Evolutionary conservation across 2,797 vertebrate species (phyloP).

Genomic region (Hippocampus kuda): DNA sequence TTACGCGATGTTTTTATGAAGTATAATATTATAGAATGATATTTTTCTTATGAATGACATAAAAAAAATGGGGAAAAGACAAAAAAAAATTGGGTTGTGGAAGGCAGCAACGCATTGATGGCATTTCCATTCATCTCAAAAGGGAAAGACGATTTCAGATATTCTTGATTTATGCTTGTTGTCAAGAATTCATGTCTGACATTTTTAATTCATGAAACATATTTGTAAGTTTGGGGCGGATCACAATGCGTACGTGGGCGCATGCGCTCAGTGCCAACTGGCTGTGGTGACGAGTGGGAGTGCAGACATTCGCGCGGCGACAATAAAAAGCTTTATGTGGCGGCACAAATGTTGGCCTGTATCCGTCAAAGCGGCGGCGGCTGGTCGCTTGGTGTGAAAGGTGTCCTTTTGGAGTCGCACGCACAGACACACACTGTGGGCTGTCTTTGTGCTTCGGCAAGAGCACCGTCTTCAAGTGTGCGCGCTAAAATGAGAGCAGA

Average conservation of each 20-base stretch:
- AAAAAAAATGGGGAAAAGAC: too few species aligned
- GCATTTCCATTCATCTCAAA: too few species aligned
- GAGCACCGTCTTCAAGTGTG: conserved; percentile 37
- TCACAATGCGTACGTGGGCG: background rate
- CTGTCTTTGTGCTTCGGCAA: conserved; percentile 27
- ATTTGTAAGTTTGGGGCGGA: background rate
- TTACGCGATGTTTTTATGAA: too few species aligned
- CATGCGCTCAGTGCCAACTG: background rate
- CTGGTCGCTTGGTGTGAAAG: conserved; percentile 33
- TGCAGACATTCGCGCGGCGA: conserved; percentile 48
- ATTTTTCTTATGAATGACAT: too few species aligned
- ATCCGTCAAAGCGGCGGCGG: conserved; percentile 12
- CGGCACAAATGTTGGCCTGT: conserved; percentile 53
- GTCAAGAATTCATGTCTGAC: too few species aligned
- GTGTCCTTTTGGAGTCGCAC: conserved; percentile 34
- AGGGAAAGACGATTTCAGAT: too few species aligned
- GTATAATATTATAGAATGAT: too few species aligned
- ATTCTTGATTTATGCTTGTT: too few species aligned
- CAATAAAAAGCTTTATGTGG: conserved; percentile 60
- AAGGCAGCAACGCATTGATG: too few species aligned
- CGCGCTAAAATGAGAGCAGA: conserved; percentile 8
- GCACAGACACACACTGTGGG: conserved; percentile 13
- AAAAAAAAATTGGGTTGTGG: too few species aligned
- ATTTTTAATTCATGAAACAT: too few species aligned
- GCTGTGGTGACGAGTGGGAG: conserved; percentile 35